Evolutionary conservation across 1,140 invertebrate genomes (phyloP).

Genomic region (Bombus pascuorum): DNA sequence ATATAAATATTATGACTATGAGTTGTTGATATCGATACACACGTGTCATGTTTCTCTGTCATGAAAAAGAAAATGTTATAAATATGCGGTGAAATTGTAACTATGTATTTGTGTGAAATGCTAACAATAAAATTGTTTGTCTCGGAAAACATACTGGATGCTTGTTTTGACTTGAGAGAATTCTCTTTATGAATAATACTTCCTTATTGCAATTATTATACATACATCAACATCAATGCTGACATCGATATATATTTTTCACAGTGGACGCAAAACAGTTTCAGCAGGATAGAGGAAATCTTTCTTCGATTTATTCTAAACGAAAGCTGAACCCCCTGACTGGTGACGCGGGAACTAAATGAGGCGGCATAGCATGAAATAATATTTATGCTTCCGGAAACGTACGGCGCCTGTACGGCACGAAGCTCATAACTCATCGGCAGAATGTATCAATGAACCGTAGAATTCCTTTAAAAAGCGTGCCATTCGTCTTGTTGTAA

Average conservation of each 20-base stretch:
- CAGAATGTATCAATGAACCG: conserved; percentile 22
- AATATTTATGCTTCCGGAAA: conserved; percentile 47
- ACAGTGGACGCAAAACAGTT: not conserved
- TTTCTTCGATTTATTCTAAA: not conserved
- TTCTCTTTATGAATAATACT: not conserved
- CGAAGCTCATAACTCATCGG: conserved; percentile 28
- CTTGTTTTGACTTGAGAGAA: not conserved
- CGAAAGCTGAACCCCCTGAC: not conserved
- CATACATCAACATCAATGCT: not conserved
- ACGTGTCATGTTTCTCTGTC: not conserved
- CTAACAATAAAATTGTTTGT: not conserved
- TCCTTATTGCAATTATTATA: not conserved
- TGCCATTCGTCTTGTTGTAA: not conserved
- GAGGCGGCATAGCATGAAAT: conserved; percentile 22
- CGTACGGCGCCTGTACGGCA: not conserved
- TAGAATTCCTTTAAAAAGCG: not conserved
- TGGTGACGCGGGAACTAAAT: conserved; percentile 20
- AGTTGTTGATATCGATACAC: not conserved
- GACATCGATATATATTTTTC: not conserved
- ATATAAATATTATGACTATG: not conserved
- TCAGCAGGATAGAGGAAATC: not conserved
- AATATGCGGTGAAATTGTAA: not conserved
- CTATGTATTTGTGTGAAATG: not conserved
- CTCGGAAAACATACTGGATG: too few species aligned
- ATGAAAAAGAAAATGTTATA: not conserved